Evolutionary conservation across 2,888 invertebrate genomes (phyloP).

Genomic region (Oeneis ivallda): DNA sequence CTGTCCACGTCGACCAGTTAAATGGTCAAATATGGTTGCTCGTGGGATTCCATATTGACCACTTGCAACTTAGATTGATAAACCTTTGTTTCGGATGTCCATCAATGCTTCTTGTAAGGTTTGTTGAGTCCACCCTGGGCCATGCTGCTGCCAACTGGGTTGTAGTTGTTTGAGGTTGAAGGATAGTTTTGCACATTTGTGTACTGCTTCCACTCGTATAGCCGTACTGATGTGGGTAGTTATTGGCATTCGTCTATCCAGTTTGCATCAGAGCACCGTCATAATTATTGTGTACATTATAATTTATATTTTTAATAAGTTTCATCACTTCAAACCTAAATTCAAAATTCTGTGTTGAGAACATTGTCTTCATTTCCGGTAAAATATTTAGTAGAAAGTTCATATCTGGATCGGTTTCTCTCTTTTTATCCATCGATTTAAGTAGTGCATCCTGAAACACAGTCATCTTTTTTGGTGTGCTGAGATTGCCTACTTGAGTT

Average conservation of each 20-base stretch:
- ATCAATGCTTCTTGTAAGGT: too few relatives aligned
- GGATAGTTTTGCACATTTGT: constrained; percentile 3
- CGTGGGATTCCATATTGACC: too few relatives aligned
- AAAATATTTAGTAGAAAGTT: constrained; percentile 41
- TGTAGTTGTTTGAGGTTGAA: constrained; percentile 3
- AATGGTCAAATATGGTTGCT: too few relatives aligned
- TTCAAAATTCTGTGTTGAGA: constrained; percentile 41
- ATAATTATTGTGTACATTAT: constrained; percentile 34
- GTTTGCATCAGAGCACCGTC: constrained; percentile 18
- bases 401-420: constrained; percentile 27
- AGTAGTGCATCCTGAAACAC: too few relatives aligned
- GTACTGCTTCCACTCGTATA: constrained; percentile 3
- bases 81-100: too few relatives aligned
- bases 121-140: too few relatives aligned
- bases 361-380: constrained; percentile 43
- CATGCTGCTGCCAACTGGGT: neutral
- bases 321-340: constrained; percentile 42
- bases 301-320: constrained; percentile 31
- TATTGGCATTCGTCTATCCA: constrained; percentile 3
- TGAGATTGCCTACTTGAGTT: too few relatives aligned
- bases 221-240: neutral
- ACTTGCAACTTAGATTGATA: too few relatives aligned
- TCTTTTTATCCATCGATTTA: constrained; percentile 39
- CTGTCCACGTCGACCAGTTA: too few relatives aligned
- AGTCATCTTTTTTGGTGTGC: constrained; percentile 33